Evolutionary conservation across 2,113 vertebrate genomes (phyloP).

Genomic region (Thinocorus orbignyianus): DNA sequence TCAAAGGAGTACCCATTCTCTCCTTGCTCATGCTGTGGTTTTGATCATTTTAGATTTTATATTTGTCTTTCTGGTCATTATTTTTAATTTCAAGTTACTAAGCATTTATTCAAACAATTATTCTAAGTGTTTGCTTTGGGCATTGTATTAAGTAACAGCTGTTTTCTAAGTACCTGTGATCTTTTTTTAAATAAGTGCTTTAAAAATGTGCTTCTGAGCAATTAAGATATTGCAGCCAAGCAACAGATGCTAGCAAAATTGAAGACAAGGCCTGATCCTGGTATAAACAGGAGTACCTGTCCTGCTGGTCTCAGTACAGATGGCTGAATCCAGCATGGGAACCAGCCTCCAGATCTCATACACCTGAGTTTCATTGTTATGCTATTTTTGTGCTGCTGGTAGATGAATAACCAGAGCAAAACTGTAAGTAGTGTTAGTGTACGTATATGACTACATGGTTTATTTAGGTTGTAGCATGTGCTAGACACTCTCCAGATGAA

Average conservation of each 20-base stretch:
- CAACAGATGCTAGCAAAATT: neutral
- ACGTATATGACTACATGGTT: rapidly evolving
- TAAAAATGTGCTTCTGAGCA: neutral
- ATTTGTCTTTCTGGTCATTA: neutral
- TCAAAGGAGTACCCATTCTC: neutral
- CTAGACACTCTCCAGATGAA: neutral
- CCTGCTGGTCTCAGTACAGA: neutral
- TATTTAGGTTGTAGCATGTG: neutral
- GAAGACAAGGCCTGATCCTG: neutral
- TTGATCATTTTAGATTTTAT: neutral
- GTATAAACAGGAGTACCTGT: neutral
- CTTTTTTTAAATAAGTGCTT: neutral
- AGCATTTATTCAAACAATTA: neutral
- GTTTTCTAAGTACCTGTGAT: neutral
- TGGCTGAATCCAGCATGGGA: neutral
- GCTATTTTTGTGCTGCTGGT: neutral
- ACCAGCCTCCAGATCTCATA: neutral
- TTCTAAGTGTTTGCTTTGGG: neutral
- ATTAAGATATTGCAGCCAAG: neutral
- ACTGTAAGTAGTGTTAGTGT: neutral
- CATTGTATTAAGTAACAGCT: neutral
- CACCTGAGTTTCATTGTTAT: neutral
- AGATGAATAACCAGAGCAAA: neutral
- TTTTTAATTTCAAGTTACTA: conserved; percentile 9
- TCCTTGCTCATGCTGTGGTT: neutral